These are phyloP conservation scores for Pollenia angustigena DNA, from an alignment of 2,888 invertebrate species.

Conservation along the genomic window DNA sequence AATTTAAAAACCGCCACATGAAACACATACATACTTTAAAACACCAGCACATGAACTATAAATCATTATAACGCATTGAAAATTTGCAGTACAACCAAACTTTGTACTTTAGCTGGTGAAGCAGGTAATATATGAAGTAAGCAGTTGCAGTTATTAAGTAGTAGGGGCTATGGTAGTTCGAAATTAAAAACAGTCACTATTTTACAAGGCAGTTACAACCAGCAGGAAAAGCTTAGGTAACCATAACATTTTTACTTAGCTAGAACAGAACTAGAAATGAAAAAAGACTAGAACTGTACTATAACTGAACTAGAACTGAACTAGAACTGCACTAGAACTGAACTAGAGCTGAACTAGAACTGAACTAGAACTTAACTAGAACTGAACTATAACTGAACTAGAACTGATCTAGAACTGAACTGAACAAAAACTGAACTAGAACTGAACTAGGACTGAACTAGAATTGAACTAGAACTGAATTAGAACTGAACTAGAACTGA, in stretches of 20 bases:
- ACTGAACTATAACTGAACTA: too few relatives aligned
- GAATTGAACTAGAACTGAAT: too few relatives aligned
- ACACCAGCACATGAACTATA: neutral
- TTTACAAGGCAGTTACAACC: neutral
- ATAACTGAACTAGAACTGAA: too few relatives aligned
- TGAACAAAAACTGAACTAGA: too few relatives aligned
- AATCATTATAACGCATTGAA: constrained; percentile 33
- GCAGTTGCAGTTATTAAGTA: constrained; percentile 16
- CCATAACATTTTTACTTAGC: neutral
- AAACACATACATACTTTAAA: constrained; percentile 4
- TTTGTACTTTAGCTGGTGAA: neutral
- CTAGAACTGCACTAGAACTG: too few relatives aligned
- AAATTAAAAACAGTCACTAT: constrained; percentile 33
- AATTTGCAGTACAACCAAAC: neutral
- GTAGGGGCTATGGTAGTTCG: neutral
- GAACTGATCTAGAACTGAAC: too few relatives aligned
- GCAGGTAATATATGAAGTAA: constrained; percentile 62
- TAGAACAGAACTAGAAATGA: neutral
- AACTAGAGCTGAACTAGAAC: too few relatives aligned
- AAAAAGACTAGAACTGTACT: too few relatives aligned
- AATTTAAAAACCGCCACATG: constrained; percentile 39
- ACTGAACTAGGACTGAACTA: too few relatives aligned
- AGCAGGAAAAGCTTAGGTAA: neutral
- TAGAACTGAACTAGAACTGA: too few relatives aligned
- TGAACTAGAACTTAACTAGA: too few relatives aligned